Base-by-base conservation (phyloP, 2,113 vertebrate species). In the Oceanites oceanicus region DNA sequence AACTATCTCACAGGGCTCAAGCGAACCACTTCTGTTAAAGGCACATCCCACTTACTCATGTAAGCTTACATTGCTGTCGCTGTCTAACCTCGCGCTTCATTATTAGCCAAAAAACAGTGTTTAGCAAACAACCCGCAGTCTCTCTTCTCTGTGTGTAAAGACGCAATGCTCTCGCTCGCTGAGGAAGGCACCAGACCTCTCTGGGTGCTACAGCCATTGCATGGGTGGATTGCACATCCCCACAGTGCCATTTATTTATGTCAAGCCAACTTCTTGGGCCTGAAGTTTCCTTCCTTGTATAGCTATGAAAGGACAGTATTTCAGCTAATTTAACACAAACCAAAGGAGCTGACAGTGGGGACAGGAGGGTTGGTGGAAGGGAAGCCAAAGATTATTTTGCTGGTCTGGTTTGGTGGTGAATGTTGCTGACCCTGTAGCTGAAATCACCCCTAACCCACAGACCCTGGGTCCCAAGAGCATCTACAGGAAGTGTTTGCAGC, bases 11-110 rank as follows among this genome's bases (percentile, higher is more conserved):
- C 4, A 3, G 47, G 68, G 50, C 32, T 16, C 27, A 32, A 22
- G 72, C 18, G 30, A 32, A 13, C 25, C 10, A 0, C 21, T 17
- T 19, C 49, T 15, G 21, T 5, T 30, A 21, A 20, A 47, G 40
- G 25, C 42, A 30, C 36, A 9, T 9, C 67, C 67, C 16, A 2
- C 30, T 52, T 3, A 12, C 53, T 8, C 5, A 16, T 2, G 1
- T 0, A 0, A 30, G 26, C 12, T 36, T 5, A 5, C 34, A 0
- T 19, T 22, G 7, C 38, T 32, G 1, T 8, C 5, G 40, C 26
- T 55, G 47, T 9, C 29, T 13, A 23, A 23, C 29, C 40, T 18
- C 3, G 19, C 27, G 1, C 56, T 40, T 40, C 10, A 1, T 8
- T 3, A 15, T 11, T 18, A 21, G 9, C 40, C 38, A 18, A 22